Evolutionary conservation across 2,797 vertebrate species (phyloP), one percentile per base, ranked within the genome.

Genomic region (Pipistrellus pipistrellus): DNA sequence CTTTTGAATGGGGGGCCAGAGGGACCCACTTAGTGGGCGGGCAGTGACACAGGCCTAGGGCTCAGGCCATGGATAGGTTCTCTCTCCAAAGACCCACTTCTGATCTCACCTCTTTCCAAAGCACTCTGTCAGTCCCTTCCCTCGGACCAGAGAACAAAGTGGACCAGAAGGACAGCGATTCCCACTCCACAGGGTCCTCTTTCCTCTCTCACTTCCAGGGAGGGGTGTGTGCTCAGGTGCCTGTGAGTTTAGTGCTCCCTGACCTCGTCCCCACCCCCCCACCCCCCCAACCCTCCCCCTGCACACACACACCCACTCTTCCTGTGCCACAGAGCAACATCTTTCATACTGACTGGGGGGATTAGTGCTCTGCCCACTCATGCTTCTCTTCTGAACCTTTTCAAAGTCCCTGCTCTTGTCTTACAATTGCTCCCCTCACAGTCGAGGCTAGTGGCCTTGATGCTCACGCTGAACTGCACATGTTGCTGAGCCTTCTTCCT

Each of bases 41-140:
- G 32, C 41, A 14, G 38, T 18, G 21, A 53, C 77, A 55, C 30
- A 76, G 77, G 32, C 8, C 38, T 66, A 51, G 12, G 35, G 64
- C 51, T 68, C 0, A 0, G 55, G 38, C 46, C 30, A 2, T 2
- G 0, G 30, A 55, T 86, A 44, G 41, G 35, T n/a, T 53, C 27
- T 86, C 51, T 81, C 46, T 82, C 57, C 48, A 51, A 48, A 85
- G 20, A 35, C 6, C 4, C 10, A 30, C 13, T 57, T 48, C 51
- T 1, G 32, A 46, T 55, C 64, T 78, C 46, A n/a, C 2, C n/a
- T 83, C n/a, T 88, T 86, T 91, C 85, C 51, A 87, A 76, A 87
- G 27, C 25, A 10, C 3, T 20, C 13, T 32, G 44, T 82, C 81
- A 23, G 35, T 41, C 25, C 46, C 72, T 69, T 80, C 46, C 51